These are phyloP conservation scores for Malurus alboscapulatus DNA, from an alignment of 2,113 vertebrate species.

Conservation along the genomic window DNA sequence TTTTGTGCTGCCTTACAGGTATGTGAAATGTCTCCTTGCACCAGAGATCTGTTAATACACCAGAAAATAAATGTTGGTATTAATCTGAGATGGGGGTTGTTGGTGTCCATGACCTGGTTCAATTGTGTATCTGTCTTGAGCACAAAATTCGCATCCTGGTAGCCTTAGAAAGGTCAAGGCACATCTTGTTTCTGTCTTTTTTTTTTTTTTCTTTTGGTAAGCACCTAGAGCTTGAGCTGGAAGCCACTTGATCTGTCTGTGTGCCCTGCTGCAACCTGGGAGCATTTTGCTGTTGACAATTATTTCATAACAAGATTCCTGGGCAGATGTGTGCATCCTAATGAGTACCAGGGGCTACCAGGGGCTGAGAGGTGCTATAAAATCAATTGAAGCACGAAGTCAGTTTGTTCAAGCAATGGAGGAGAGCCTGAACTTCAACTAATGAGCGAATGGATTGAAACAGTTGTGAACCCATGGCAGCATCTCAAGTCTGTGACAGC, in stretches of 20 bases:
- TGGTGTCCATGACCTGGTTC: background rate
- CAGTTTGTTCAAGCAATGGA: background rate
- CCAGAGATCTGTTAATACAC: background rate
- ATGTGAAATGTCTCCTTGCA: background rate
- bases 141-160: fast-evolving
- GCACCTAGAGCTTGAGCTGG: background rate
- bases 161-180: background rate
- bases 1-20: background rate
- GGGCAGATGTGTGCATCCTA: background rate
- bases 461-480: fast-evolving
- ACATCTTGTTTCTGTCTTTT: background rate
- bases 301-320: background rate
- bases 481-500: fast-evolving
- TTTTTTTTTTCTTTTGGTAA: background rate
- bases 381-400: background rate
- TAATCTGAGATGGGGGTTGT: background rate
- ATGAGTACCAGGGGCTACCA: background rate
- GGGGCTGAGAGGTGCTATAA: background rate
- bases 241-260: background rate
- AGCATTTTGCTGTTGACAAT: background rate
- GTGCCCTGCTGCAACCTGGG: background rate
- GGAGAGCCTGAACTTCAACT: background rate
- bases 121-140: background rate
- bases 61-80: background rate
- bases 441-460: background rate